A percentile compares a stretch with the other conserved stretches of the same genome.
Evolutionary conservation across 1,140 invertebrate genomes (phyloP).

Genomic region (Procambarus clarkii): DNA sequence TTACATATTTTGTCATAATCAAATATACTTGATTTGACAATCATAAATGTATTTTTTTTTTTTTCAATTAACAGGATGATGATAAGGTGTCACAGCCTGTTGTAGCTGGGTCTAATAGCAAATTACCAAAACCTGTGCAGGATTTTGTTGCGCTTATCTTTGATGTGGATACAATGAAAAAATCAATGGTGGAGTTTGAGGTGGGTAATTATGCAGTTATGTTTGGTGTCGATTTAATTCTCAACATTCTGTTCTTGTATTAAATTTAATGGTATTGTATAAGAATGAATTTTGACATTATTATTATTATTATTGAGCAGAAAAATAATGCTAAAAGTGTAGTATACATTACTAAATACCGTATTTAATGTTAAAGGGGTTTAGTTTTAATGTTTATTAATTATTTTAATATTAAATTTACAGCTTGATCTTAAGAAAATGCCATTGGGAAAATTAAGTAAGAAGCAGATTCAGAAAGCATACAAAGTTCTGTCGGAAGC

Average conservation of each 20-base stretch:
- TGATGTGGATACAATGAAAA: conserved; percentile 93
- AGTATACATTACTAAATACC: too few species aligned
- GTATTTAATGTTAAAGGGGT: too few species aligned
- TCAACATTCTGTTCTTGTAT: too few species aligned
- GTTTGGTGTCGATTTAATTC: too few species aligned
- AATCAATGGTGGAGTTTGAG: conserved; percentile 94
- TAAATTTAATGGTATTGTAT: too few species aligned
- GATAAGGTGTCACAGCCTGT: conserved; percentile 74
- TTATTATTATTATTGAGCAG: too few species aligned
- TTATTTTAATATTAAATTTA: conserved; percentile 43
- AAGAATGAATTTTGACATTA: too few species aligned
- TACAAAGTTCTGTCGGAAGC: conserved; percentile 89
- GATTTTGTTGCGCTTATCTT: conserved; percentile 91
- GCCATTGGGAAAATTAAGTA: conserved; percentile 96
- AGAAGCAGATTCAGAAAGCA: conserved; percentile 91
- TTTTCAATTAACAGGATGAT: conserved; percentile 73
- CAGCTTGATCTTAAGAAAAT: conserved; percentile 95
- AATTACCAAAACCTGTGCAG: conserved; percentile 86
- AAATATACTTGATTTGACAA: too few species aligned
- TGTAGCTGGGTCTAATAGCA: conserved; percentile 79
- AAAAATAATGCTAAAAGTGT: too few species aligned
- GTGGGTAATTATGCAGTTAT: conserved; percentile 17
- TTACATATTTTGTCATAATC: too few species aligned
- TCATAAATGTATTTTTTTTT: too few species aligned
- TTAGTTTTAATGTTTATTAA: neutral